Evolutionary conservation across 2,888 invertebrate genomes (phyloP).

Genomic region (Macaria notata): DNA sequence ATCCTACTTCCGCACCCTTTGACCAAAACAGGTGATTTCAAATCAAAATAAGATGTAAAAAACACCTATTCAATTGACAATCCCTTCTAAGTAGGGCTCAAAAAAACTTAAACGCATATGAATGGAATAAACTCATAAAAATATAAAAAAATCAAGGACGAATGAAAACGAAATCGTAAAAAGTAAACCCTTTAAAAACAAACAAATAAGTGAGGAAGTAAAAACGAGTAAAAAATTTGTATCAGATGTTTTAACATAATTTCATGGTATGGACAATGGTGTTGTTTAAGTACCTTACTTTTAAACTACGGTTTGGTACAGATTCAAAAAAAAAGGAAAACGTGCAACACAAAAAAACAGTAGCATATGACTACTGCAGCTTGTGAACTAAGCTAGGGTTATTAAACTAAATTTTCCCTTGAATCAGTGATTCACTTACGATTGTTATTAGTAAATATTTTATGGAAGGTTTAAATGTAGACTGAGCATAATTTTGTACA

Average conservation of each 20-base stretch:
- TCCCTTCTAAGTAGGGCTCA: constrained; percentile 50
- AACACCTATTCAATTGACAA: constrained; percentile 56
- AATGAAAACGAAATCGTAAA: constrained; percentile 52
- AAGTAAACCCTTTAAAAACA: constrained; percentile 35
- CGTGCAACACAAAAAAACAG: too few species aligned
- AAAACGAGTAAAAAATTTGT: constrained; percentile 12
- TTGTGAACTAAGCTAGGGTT: too few species aligned
- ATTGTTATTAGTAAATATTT: too few species aligned
- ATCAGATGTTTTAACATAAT: constrained; percentile 6
- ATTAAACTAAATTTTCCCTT: too few species aligned
- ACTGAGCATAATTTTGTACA: too few species aligned
- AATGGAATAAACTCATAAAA: constrained; percentile 33
- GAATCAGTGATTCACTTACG: too few species aligned
- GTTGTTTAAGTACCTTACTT: background rate
- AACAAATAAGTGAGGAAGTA: constrained; percentile 28
- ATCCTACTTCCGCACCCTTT: constrained; percentile 66
- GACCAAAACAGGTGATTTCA: constrained; percentile 60
- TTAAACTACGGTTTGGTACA: background rate
- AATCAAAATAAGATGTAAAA: constrained; percentile 43
- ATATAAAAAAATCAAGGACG: constrained; percentile 46
- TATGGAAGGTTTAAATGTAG: too few species aligned
- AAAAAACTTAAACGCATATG: constrained; percentile 48
- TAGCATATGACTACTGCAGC: too few species aligned
- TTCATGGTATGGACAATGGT: constrained; percentile 11
- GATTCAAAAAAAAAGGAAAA: too few species aligned